Evolutionary conservation across 2,113 vertebrate species (phyloP).

Genomic region (Grallaria varia): DNA sequence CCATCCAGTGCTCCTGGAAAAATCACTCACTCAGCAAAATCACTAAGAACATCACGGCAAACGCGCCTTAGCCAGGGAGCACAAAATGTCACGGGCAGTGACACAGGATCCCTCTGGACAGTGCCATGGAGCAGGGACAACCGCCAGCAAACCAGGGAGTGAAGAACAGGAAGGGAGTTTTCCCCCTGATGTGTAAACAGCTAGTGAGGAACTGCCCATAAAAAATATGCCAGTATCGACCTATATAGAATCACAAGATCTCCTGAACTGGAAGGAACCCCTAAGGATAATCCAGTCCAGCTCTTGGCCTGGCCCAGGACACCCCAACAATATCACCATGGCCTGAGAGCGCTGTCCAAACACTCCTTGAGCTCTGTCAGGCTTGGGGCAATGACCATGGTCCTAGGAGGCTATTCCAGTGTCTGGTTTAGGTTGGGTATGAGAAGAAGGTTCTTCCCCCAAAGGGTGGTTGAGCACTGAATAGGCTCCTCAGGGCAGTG

Average conservation of each 20-base stretch:
- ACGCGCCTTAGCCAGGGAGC: background rate
- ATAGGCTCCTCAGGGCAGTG: background rate
- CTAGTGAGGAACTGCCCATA: background rate
- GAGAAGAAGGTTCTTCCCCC: background rate
- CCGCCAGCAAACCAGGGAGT: background rate
- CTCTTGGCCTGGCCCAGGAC: background rate
- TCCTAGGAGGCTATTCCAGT: background rate
- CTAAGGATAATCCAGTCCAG: background rate
- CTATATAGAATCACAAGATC: background rate
- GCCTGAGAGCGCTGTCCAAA: background rate
- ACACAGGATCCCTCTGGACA: no score
- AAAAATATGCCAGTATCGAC: accelerated
- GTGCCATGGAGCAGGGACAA: accelerated
- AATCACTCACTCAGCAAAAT: background rate
- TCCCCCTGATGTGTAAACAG: accelerated
- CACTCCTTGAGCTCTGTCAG: accelerated
- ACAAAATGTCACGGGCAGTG: accelerated
- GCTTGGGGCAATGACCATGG: accelerated
- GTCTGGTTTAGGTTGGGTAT: no score
- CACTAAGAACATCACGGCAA: background rate
- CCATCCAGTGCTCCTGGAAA: no score
- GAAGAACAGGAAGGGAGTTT: no score
- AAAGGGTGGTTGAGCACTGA: background rate
- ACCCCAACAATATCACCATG: accelerated
- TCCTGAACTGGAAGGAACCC: background rate